Conservation (phyloP, 2,113 vertebrate genomes). For the Empidonax alnorum region DNA sequence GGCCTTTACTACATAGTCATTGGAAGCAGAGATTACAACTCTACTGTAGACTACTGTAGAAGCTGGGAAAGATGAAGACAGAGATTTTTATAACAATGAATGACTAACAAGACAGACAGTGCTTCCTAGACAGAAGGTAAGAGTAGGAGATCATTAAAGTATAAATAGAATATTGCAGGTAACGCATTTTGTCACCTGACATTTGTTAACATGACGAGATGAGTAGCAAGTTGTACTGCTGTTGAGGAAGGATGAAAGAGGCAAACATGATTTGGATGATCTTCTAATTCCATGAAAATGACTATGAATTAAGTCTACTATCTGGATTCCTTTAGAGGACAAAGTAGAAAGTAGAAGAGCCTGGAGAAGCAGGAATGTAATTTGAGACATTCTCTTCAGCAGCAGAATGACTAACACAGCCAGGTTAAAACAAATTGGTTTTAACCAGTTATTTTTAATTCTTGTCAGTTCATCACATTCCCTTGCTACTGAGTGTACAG, state of each 20-base stretch:
- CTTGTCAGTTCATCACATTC: neutral
- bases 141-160: neutral
- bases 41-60: neutral
- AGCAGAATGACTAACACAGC: neutral
- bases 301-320: neutral
- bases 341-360: neutral
- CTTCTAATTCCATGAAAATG: neutral
- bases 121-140: neutral
- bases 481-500: neutral
- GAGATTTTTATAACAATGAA: neutral
- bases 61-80: neutral
- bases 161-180: neutral
- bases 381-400: neutral
- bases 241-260: neutral
- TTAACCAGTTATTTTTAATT: slow-evolving; percentile 16
- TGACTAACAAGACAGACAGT: neutral
- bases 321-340: neutral
- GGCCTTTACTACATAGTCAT: neutral
- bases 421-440: neutral
- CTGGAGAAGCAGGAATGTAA: neutral
- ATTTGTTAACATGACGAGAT: neutral
- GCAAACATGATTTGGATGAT: neutral
- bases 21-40: neutral
- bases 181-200: neutral
- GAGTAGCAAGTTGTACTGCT: neutral